Percentiles rank a stretch among this genome's conserved stretches.
Conservation (phyloP, 2,797 vertebrate genomes). For the Xiphophorus birchmanni region DNA sequence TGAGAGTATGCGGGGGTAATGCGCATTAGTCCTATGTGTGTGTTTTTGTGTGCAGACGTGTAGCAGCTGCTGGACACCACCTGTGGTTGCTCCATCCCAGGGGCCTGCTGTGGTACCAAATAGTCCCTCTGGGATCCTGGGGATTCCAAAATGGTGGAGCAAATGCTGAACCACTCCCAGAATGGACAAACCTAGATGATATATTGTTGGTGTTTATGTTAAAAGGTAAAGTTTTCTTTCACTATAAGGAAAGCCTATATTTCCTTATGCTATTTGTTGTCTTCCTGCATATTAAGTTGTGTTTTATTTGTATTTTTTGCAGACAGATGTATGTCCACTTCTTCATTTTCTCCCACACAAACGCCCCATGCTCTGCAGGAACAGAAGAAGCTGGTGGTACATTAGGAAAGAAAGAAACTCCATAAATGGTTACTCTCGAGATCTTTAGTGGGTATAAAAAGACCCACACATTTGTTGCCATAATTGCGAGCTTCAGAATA, state of each 20-base stretch:
- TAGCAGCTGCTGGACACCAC: conserved; percentile 79
- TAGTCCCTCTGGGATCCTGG: conserved; percentile 66
- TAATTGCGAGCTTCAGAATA: conserved; percentile 13
- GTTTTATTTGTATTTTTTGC: conserved; percentile 47
- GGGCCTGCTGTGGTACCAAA: conserved; percentile 69
- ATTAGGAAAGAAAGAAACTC: conserved; percentile 18
- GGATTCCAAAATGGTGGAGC: conserved; percentile 45
- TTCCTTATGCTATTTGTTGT: not conserved
- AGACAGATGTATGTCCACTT: conserved; percentile 72
- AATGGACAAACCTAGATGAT: conserved; percentile 32
- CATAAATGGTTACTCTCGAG: conserved; percentile 37
- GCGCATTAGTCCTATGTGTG: conserved; percentile 56
- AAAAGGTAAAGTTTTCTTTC: not conserved
- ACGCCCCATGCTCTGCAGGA: conserved; percentile 34
- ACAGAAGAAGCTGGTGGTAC: conserved; percentile 38
- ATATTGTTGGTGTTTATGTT: not conserved
- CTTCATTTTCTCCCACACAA: conserved; percentile 22
- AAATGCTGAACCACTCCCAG: conserved; percentile 16
- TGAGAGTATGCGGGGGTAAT: conserved; percentile 41
- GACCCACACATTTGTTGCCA: conserved; percentile 1
- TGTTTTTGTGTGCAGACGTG: conserved; percentile 33
- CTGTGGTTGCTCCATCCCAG: conserved; percentile 65
- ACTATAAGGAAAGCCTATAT: not conserved
- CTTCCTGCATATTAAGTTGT: conserved; percentile 1
- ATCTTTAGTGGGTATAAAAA: conserved; percentile 31